Evolutionary conservation across 1,140 invertebrate species (phyloP).

Genomic region (Mactra quadrangularis): DNA sequence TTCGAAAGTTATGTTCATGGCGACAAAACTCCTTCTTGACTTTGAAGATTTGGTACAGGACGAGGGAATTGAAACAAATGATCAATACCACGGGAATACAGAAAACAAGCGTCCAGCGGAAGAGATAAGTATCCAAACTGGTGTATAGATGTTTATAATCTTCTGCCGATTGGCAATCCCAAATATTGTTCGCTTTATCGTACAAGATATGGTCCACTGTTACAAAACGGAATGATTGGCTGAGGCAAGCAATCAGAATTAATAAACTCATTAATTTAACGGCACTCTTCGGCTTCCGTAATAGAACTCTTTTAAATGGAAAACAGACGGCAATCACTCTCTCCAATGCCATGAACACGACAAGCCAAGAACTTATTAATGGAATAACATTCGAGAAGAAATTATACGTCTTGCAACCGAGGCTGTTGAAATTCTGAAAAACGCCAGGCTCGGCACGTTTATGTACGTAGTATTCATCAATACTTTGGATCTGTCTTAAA

Average conservation of each 20-base stretch:
- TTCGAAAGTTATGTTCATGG: constrained; percentile 54
- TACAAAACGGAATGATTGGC: constrained; percentile 40
- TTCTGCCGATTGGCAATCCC: constrained; percentile 3
- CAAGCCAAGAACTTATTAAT: constrained; percentile 78
- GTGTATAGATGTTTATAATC: constrained; percentile 22
- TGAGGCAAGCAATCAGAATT: constrained; percentile 53
- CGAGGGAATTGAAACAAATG: constrained; percentile 70
- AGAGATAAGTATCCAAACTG: constrained; percentile 35
- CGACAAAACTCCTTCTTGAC: constrained; percentile 63
- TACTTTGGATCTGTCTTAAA: constrained; percentile 41
- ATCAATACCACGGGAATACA: constrained; percentile 16
- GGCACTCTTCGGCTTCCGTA: constrained; percentile 68
- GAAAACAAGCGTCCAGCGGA: constrained; percentile 23
- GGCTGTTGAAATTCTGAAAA: constrained; percentile 53
- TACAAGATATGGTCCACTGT: constrained; percentile 22
- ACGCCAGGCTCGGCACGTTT: constrained; percentile 46
- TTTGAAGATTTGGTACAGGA: constrained; percentile 74
- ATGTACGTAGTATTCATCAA: constrained; percentile 58
- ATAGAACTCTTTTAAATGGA: constrained; percentile 70
- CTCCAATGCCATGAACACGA: constrained; percentile 77
- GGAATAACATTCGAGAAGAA: constrained; percentile 71
- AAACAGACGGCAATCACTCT: constrained; percentile 74
- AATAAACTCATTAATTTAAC: constrained; percentile 68
- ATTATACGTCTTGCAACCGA: constrained; percentile 71
- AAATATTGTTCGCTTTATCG: not conserved